These are phyloP conservation scores for Eristalis tenax DNA, from an alignment of 2,888 invertebrate species.

Conservation along the genomic window DNA sequence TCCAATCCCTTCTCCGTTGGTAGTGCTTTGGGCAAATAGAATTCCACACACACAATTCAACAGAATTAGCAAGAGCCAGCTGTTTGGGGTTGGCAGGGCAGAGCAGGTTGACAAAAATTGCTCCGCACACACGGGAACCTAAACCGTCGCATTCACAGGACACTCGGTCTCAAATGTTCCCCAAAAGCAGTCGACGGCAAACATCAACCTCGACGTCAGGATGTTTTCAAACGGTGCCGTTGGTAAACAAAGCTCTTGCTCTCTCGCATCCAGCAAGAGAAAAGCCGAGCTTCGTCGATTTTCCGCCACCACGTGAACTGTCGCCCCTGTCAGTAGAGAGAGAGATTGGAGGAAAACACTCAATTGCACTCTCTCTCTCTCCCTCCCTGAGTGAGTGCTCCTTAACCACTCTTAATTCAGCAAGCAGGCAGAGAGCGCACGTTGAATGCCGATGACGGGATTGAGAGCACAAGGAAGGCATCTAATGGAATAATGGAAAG, in stretches of 20 bases:
- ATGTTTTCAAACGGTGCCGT: slow-evolving; percentile 3
- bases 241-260: slow-evolving; percentile 25
- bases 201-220: slow-evolving; percentile 2
- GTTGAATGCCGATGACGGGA: not conserved
- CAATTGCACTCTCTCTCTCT: not conserved
- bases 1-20: not conserved
- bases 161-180: slow-evolving; percentile 9
- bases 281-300: not conserved
- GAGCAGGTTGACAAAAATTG: not conserved
- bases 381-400: not conserved
- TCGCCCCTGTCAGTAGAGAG: slow-evolving; percentile 25
- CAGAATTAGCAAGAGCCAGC: not conserved
- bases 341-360: slow-evolving; percentile 10
- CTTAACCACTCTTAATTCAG: slow-evolving; percentile 53
- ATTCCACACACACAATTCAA: slow-evolving; percentile 24
- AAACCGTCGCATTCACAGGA: not conserved
- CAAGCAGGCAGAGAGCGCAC: not conserved
- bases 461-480: slow-evolving; percentile 6
- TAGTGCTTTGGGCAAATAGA: slow-evolving; percentile 16
- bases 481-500: slow-evolving; percentile 61
- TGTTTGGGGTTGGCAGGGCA: not conserved
- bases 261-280: slow-evolving; percentile 8
- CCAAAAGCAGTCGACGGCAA: slow-evolving; percentile 12
- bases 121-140: not conserved
- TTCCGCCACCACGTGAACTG: not conserved